phyloP scores from a whole-genome alignment of 2,113 vertebrate species.

The Brienomyrus longianalis region DNA sequence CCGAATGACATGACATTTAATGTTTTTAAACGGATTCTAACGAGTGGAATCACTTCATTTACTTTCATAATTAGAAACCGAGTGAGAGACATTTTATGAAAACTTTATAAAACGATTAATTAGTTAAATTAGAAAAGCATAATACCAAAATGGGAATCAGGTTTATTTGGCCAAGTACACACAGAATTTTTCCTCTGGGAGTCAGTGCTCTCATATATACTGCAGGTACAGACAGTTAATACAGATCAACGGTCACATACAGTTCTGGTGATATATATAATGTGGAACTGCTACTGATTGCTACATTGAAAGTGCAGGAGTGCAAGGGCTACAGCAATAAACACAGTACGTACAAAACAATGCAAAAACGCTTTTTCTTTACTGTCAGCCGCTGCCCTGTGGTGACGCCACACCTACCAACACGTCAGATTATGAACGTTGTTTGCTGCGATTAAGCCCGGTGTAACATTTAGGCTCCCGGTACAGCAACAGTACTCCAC shows the following conservation, averaged over 20 bases:
- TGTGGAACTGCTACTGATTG: background rate
- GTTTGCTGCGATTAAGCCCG: background rate
- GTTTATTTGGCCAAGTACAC: background rate
- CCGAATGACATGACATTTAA: background rate
- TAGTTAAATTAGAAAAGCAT: background rate
- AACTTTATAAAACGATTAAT: constrained; percentile 13
- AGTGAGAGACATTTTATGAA: constrained; percentile 17
- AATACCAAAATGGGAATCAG: background rate
- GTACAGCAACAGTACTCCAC: background rate
- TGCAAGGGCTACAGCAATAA: background rate
- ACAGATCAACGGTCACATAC: background rate
- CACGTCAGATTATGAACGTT: background rate
- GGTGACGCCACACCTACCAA: background rate
- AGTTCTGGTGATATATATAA: background rate
- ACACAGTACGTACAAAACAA: background rate
- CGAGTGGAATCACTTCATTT: constrained; percentile 6
- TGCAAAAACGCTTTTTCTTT: background rate
- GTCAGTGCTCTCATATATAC: background rate
- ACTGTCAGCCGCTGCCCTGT: background rate
- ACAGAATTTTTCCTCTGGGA: background rate
- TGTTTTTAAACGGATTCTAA: constrained; percentile 6
- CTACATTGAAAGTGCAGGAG: background rate
- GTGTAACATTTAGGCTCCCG: background rate
- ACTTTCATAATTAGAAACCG: constrained; percentile 14
- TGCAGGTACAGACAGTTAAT: background rate